Base-by-base conservation (phyloP, 2,113 vertebrate genomes). In the Prolemur simus region DNA sequence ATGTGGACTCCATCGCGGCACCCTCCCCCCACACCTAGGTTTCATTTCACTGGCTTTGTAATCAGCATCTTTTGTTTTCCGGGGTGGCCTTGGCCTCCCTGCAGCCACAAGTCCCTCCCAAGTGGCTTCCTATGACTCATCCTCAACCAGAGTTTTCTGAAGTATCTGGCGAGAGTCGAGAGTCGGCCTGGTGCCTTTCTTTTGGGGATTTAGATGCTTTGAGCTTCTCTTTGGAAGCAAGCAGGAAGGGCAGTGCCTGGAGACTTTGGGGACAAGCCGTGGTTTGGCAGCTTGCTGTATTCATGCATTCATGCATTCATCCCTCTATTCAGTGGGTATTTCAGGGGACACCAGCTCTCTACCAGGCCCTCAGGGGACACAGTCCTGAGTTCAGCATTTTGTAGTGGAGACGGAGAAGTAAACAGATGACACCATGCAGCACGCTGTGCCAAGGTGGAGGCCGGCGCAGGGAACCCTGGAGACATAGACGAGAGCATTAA, bases 31-130 rank as follows among this genome's bases (percentile, higher is more conserved):
- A 17, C 42, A 78, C 82, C 56, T 76, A n/a, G 45, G 58, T 96
- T 97, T 97, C 87, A 25, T 98, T 96, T 97, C 45, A 18, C 66
- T 89, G 89, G 90, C 27, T 21, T 89, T 86, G 17, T 93, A 96
- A 98, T 97, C 95, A 97, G 69, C 84, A 64, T 32, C 95, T 12
- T 97, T 96, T 85, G 88, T 98, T 96, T 97, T 29, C 74, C 23
- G 91, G 94, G 85, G 73, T 27, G 34, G 66, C 96, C 92, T 90
- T 94, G 96, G 91, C 96, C 92, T 91, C 93, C 73, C 1, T 32
- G 37, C 23, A 37, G 11, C 68, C 96, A 69, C 68, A 4, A 4
- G 78, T 96, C 78, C 94, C 76, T 96, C 96, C 78, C 83, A n/a
- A 95, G 93, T 34, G 71, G 88, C 73, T 95, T 81, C 92, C 91